Evolutionary conservation across 2,888 invertebrate species (phyloP).

Genomic region (Cheiracanthium punctorium): DNA sequence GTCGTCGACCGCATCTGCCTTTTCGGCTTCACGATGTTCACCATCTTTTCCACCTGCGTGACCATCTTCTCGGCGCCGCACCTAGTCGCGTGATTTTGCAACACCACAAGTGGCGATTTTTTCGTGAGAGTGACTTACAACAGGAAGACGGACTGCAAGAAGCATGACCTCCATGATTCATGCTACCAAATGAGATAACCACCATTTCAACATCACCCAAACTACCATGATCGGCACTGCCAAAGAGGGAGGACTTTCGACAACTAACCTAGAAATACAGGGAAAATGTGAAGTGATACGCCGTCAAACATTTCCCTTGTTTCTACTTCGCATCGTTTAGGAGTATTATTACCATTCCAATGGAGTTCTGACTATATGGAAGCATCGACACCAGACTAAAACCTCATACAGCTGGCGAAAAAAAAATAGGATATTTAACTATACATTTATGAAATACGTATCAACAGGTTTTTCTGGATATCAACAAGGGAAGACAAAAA

Average conservation of each 20-base stretch:
- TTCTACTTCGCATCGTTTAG: neutral
- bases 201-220: no score
- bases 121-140: conserved; percentile 66
- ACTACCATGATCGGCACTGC: conserved; percentile 6
- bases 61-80: conserved; percentile 94
- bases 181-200: no score
- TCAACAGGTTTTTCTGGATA: neutral
- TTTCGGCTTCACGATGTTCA: conserved; percentile 95
- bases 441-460: neutral
- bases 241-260: neutral
- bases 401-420: no score
- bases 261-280: neutral
- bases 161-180: neutral
- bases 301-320: conserved; percentile 13
- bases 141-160: neutral
- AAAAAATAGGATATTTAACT: neutral
- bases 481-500: neutral
- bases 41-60: conserved; percentile 92
- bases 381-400: neutral
- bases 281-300: conserved; percentile 11
- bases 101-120: conserved; percentile 77
- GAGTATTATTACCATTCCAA: neutral
- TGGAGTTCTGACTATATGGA: neutral
- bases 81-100: conserved; percentile 88
- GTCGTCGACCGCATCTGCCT: conserved; percentile 98